A percentile compares a stretch with the other conserved stretches of the same genome.
Evolutionary conservation across 2,113 vertebrate genomes (phyloP).

Genomic region (Tiliqua scincoides): DNA sequence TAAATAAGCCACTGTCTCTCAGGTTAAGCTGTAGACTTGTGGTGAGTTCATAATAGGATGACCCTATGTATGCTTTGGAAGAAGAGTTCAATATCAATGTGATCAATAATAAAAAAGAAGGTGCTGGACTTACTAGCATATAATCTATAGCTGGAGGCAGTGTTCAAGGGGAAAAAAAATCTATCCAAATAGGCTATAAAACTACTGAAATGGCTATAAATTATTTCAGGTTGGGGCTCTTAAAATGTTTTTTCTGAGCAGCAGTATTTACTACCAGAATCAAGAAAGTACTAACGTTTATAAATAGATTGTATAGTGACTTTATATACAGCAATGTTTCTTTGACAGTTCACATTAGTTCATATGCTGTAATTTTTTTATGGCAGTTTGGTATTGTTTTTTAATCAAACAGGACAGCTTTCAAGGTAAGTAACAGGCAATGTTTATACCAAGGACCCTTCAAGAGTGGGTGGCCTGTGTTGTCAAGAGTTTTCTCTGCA

Average conservation of each 20-base stretch:
- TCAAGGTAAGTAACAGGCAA: slow-evolving; percentile 31
- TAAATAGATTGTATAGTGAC: slow-evolving; percentile 4
- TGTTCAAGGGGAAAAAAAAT: background rate
- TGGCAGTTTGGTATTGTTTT: slow-evolving; percentile 29
- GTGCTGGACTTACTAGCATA: background rate
- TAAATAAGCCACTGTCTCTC: background rate
- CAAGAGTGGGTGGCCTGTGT: background rate
- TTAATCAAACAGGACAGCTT: slow-evolving; percentile 11
- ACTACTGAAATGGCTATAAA: background rate
- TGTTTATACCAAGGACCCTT: slow-evolving; percentile 19
- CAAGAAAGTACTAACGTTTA: background rate
- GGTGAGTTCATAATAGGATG: too few species aligned
- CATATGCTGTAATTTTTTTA: slow-evolving; percentile 41
- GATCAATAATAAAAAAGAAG: background rate
- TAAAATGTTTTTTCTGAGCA: slow-evolving; percentile 28
- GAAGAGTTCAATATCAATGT: background rate
- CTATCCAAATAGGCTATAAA: background rate
- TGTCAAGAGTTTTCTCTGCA: background rate
- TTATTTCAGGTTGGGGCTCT: fast-evolving
- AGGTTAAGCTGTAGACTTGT: background rate
- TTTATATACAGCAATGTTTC: background rate
- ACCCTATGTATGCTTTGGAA: background rate
- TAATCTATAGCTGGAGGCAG: background rate
- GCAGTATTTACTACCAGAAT: background rate
- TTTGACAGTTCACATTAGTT: slow-evolving; percentile 39